A percentile compares a stretch with the other conserved stretches of the same genome.
Conservation (phyloP, 2,888 invertebrate species). For the Gari tellinella region DNA sequence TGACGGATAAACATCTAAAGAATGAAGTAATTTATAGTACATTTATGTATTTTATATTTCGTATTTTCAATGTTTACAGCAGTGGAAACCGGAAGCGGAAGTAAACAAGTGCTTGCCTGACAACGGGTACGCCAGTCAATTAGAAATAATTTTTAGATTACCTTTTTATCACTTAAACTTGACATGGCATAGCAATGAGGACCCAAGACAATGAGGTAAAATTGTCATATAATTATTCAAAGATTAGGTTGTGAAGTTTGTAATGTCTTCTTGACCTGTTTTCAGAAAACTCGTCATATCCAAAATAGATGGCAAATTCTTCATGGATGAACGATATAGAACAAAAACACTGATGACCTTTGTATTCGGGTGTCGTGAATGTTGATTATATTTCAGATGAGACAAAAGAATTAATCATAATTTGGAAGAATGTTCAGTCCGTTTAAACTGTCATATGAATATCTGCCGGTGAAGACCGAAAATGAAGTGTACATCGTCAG, state of each 20-base stretch:
- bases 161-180: background rate
- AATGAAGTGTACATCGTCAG: slow-evolving; percentile 3
- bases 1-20: no score
- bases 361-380: background rate
- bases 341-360: slow-evolving; percentile 6
- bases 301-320: no score
- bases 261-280: no score
- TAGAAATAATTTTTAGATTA: background rate
- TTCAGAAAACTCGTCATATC: no score
- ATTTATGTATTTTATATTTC: background rate
- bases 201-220: slow-evolving; percentile 59
- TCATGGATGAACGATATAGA: slow-evolving; percentile 16
- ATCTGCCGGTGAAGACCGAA: slow-evolving; percentile 26
- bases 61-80: slow-evolving; percentile 44
- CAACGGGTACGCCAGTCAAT: slow-evolving; percentile 64
- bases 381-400: background rate
- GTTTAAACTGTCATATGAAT: slow-evolving; percentile 34
- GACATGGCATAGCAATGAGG: slow-evolving; percentile 59
- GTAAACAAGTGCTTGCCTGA: slow-evolving; percentile 64
- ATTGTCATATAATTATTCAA: background rate
- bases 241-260: no score
- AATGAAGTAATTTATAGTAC: no score
- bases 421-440: slow-evolving; percentile 32
- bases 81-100: slow-evolving; percentile 42
- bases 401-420: background rate